Evolutionary conservation across 2,113 vertebrate species (phyloP).

Genomic region (Dissostichus mawsoni): DNA sequence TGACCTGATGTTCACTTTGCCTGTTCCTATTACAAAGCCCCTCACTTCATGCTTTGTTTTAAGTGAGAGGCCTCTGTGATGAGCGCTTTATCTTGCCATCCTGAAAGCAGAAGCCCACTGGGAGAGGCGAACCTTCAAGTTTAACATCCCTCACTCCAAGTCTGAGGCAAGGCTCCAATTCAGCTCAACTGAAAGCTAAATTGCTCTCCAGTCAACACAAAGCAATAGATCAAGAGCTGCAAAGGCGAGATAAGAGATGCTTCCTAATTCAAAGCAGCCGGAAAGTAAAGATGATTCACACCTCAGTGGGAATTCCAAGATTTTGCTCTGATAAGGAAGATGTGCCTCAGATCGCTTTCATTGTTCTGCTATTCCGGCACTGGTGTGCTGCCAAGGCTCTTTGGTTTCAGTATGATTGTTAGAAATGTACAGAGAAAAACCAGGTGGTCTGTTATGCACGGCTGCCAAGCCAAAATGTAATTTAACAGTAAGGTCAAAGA

Average conservation of each 20-base stretch:
- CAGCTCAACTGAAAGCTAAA: conserved; percentile 19
- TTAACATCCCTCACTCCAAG: conserved; percentile 21
- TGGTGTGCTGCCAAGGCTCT: conserved; percentile 42
- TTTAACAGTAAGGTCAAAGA: conserved; percentile 1
- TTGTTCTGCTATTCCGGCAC: conserved; percentile 67
- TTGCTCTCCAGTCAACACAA: conserved; percentile 33
- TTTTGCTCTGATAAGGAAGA: conserved; percentile 46
- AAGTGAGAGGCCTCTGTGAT: conserved; percentile 28
- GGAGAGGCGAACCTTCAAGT: conserved; percentile 36
- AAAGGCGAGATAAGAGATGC: conserved; percentile 42
- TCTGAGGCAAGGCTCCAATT: conserved; percentile 1
- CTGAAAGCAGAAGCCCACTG: conserved; percentile 18
- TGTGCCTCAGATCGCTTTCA: conserved; percentile 23
- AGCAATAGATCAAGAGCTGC: conserved; percentile 43
- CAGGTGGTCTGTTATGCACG: conserved; percentile 28
- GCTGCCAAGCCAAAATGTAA: conserved; percentile 13
- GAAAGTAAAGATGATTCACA: conserved; percentile 59
- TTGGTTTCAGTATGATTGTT: conserved; percentile 38
- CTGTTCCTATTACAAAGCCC: conserved; percentile 37
- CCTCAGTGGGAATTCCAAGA: conserved; percentile 45
- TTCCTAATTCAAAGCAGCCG: conserved; percentile 61
- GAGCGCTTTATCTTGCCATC: conserved; percentile 30
- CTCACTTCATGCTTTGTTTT: conserved; percentile 51
- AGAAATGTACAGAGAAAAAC: conserved; percentile 6
- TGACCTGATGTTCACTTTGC: conserved; percentile 31